These are phyloP conservation scores for Elaeidobius kamerunicus DNA, from an alignment of 2,888 invertebrate genomes.

Conservation along the genomic window DNA sequence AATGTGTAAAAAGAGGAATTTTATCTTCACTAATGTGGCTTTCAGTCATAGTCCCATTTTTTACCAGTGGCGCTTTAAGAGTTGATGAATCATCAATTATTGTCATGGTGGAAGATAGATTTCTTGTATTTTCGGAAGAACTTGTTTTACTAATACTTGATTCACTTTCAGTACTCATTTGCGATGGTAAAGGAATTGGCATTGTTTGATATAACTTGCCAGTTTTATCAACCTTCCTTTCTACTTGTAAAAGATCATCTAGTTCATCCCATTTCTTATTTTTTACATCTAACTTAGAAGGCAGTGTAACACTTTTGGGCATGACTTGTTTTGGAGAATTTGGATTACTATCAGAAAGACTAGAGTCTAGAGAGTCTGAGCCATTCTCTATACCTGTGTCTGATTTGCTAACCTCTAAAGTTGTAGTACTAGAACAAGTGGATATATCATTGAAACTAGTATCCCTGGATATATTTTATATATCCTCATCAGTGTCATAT, in stretches of 20 bases:
- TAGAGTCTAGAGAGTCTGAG: slow-evolving; percentile 36
- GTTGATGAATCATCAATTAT: slow-evolving; percentile 34
- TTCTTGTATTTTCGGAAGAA: slow-evolving; percentile 27
- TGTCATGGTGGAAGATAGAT: slow-evolving; percentile 14
- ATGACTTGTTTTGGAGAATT: slow-evolving; percentile 37
- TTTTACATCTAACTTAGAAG: slow-evolving; percentile 64
- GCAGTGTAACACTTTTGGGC: slow-evolving; percentile 55
- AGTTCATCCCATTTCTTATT: slow-evolving; percentile 68
- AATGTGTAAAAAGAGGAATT: slow-evolving; percentile 39
- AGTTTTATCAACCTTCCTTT: slow-evolving; percentile 59
- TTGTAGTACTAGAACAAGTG: slow-evolving; percentile 39
- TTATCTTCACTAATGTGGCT: slow-evolving; percentile 35
- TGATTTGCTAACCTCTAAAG: slow-evolving; percentile 34
- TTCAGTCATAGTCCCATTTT: slow-evolving; percentile 5
- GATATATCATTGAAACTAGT: slow-evolving; percentile 47
- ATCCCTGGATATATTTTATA: slow-evolving; percentile 45
- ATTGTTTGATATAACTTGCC: slow-evolving; percentile 69
- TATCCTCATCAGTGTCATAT: slow-evolving; percentile 46
- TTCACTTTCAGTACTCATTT: slow-evolving; percentile 50
- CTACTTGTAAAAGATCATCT: slow-evolving; percentile 65
- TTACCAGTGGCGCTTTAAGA: slow-evolving; percentile 32
- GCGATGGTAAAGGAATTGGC: slow-evolving; percentile 61
- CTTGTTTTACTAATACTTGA: slow-evolving; percentile 33
- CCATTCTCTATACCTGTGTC: slow-evolving; percentile 40
- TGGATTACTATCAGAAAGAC: slow-evolving; percentile 35